Evolutionary conservation across 2,113 vertebrate genomes (phyloP).

Genomic region (Axis porcinus): DNA sequence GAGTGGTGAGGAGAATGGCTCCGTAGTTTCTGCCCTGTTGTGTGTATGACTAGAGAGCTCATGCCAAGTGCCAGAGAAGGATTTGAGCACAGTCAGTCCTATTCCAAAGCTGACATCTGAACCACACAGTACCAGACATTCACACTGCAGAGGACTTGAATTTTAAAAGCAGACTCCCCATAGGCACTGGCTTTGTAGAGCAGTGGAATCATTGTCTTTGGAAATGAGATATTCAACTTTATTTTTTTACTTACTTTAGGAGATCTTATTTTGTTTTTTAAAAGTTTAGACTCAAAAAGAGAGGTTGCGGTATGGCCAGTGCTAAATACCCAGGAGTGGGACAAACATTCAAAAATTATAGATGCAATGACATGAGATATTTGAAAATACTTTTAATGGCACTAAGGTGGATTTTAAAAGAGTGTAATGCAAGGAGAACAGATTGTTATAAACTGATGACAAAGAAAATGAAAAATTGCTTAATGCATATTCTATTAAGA

Average conservation of each 20-base stretch:
- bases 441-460: neutral
- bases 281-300: neutral
- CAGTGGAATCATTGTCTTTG: neutral
- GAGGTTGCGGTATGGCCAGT: neutral
- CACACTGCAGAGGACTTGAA: neutral
- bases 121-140: neutral
- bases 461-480: conserved; percentile 3
- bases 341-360: neutral
- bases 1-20: neutral
- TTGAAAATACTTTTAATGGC: neutral
- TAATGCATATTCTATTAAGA: neutral
- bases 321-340: neutral
- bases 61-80: neutral
- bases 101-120: neutral
- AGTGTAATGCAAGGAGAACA: neutral
- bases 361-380: neutral
- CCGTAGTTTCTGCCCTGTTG: neutral
- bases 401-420: neutral
- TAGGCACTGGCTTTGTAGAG: neutral
- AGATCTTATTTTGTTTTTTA: conserved; percentile 12
- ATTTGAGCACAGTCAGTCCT: neutral
- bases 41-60: neutral
- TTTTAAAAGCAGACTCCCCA: neutral
- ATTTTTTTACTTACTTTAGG: neutral
- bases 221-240: neutral